Percentiles rank a stretch among this genome's conserved stretches.
These are phyloP conservation scores for Martes martes DNA, from an alignment of 2,113 vertebrate species.

Conservation along the genomic window DNA sequence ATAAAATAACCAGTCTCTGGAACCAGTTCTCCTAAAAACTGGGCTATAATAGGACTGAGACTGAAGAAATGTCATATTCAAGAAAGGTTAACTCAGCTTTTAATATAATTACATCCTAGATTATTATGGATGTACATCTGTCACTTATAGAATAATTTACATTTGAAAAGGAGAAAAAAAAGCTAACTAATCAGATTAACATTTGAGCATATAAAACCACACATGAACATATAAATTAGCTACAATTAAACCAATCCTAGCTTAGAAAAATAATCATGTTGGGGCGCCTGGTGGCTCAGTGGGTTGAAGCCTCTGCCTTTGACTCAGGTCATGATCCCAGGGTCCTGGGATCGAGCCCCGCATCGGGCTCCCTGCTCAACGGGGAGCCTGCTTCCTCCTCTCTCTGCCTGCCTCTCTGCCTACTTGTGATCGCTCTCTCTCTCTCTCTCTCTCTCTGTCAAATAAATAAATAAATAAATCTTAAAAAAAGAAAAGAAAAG, in stretches of 20 bases:
- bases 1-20: background rate
- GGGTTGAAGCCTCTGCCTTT: too few species aligned
- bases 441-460: too few species aligned
- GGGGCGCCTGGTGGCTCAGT: too few species aligned
- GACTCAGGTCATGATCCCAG: too few species aligned
- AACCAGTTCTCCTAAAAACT: slow-evolving; percentile 15
- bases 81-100: background rate
- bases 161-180: slow-evolving; percentile 14
- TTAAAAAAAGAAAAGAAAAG: too few species aligned
- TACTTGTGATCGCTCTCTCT: too few species aligned
- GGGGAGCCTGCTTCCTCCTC: too few species aligned
- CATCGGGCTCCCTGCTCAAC: too few species aligned
- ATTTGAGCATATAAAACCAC: background rate
- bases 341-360: too few species aligned
- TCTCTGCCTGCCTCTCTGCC: too few species aligned
- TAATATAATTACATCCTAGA: background rate
- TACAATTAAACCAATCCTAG: background rate
- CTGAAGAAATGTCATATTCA: background rate
- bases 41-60: background rate
- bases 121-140: background rate
- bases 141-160: background rate
- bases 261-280: background rate
- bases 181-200: slow-evolving; percentile 8
- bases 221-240: background rate
- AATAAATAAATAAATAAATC: too few species aligned